Conservation (phyloP, 1,140 invertebrate genomes). For the Eriosoma lanigerum region DNA sequence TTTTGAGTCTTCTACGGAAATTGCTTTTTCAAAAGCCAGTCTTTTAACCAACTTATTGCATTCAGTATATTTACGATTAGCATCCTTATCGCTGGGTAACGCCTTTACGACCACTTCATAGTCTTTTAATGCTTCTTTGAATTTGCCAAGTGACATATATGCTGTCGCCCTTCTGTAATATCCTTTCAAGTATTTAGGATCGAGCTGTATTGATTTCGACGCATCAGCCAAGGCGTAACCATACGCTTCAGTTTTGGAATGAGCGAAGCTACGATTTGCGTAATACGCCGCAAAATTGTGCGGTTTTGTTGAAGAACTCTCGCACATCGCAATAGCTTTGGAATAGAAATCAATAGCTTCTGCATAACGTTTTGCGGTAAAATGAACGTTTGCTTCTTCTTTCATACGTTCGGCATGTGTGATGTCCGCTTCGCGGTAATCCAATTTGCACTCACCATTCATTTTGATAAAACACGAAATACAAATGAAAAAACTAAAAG, state of each 20-base stretch:
- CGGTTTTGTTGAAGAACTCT: conserved; percentile 63
- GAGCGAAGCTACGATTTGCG: conserved; percentile 93
- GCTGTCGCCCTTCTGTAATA: conserved; percentile 94
- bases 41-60: conserved; percentile 95
- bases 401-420: conserved; percentile 39
- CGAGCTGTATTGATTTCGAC: conserved; percentile 84
- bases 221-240: conserved; percentile 92
- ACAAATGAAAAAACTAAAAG: neutral
- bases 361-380: conserved; percentile 85
- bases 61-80: conserved; percentile 88
- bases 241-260: conserved; percentile 89
- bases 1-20: conserved; percentile 86
- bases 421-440: conserved; percentile 39
- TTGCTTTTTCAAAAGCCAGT: conserved; percentile 95
- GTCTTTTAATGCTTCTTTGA: conserved; percentile 93
- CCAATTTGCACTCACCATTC: conserved; percentile 44
- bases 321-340: conserved; percentile 86
- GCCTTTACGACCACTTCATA: conserved; percentile 93
- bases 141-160: conserved; percentile 96
- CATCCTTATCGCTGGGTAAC: conserved; percentile 91
- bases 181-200: conserved; percentile 89
- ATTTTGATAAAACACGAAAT: neutral
- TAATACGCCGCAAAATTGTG: conserved; percentile 81
- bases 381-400: conserved; percentile 50
- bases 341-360: conserved; percentile 87